These are phyloP conservation scores for Eupithecia centaureata DNA, from an alignment of 2,888 invertebrate species.

Conservation along the genomic window DNA sequence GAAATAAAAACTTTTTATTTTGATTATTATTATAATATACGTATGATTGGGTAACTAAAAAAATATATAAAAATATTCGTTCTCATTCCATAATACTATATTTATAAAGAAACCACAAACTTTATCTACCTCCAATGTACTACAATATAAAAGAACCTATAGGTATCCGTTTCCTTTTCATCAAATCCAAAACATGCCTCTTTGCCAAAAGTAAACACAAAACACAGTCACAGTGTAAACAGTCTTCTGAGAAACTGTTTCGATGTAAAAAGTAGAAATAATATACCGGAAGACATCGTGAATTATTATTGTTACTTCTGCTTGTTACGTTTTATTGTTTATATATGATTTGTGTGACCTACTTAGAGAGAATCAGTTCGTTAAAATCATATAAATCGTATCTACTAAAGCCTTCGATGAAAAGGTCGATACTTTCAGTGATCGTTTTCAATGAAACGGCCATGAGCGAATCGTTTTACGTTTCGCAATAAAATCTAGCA, in stretches of 20 bases:
- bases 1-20: no score
- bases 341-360: neutral
- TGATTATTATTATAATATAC: no score
- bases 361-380: neutral
- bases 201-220: slow-evolving; percentile 18
- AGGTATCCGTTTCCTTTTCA: slow-evolving; percentile 19
- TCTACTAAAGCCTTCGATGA: no score
- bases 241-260: slow-evolving; percentile 17
- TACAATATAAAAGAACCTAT: slow-evolving; percentile 2
- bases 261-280: slow-evolving; percentile 18
- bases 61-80: no score
- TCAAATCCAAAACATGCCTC: slow-evolving; percentile 19
- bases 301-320: slow-evolving; percentile 19
- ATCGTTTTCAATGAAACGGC: neutral
- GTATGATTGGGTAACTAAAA: no score
- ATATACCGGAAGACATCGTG: slow-evolving; percentile 7
- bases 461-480: neutral
- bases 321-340: slow-evolving; percentile 25
- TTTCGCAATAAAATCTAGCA: no score
- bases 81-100: neutral
- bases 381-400: neutral
- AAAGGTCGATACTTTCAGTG: neutral
- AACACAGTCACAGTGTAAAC: no score
- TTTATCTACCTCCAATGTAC: neutral
- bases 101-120: neutral